Percentiles rank a stretch among this genome's conserved stretches.
Evolutionary conservation across 1,140 invertebrate species (phyloP).

Genomic region (Yoshiicerus persimilis): DNA sequence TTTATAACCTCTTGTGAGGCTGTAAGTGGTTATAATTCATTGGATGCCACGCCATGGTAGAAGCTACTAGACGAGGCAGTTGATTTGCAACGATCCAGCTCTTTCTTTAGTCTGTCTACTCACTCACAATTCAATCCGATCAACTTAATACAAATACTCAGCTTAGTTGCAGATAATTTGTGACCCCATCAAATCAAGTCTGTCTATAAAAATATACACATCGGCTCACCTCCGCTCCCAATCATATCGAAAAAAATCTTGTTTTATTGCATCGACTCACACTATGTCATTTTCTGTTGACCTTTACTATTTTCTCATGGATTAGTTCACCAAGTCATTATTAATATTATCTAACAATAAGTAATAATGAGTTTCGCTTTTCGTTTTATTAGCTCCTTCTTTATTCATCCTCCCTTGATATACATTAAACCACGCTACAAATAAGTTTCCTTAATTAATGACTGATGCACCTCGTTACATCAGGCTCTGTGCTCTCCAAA

Average conservation of each 20-base stretch:
- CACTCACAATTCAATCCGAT: not conserved
- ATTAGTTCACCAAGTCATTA: not conserved
- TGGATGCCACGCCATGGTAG: slow-evolving; percentile 36
- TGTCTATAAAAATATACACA: not conserved
- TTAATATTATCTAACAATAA: not conserved
- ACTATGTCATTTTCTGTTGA: not conserved
- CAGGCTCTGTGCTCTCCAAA: not conserved
- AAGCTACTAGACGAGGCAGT: not conserved
- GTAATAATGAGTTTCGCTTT: not conserved
- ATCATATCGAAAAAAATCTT: not conserved
- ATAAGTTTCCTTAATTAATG: not conserved
- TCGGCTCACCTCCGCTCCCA: not conserved
- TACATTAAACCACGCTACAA: not conserved
- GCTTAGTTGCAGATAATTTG: slow-evolving; percentile 14
- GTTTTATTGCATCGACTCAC: not conserved
- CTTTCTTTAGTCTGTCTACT: not conserved
- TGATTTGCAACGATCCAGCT: not conserved
- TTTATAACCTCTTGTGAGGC: slow-evolving; percentile 35
- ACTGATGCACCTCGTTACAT: not conserved
- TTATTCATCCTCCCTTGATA: not conserved
- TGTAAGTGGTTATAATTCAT: slow-evolving; percentile 38
- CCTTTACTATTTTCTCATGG: not conserved
- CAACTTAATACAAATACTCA: not conserved
- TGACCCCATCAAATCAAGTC: not conserved
- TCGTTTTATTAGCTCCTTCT: not conserved